Evolutionary conservation across 23 tunicate genomes (phyloP).

Genomic region (Corella eumyota): DNA sequence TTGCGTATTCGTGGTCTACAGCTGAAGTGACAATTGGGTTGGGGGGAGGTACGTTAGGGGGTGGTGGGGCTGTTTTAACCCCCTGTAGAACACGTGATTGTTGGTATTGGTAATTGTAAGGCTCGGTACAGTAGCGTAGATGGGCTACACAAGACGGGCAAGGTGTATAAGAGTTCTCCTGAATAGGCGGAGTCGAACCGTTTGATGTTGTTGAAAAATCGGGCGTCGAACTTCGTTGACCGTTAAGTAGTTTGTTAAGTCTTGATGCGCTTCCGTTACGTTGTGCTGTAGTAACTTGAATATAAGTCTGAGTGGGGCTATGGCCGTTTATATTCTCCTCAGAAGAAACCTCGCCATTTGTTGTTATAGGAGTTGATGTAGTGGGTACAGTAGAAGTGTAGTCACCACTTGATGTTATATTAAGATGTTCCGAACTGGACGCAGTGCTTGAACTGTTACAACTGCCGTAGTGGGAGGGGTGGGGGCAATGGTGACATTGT

Average conservation of each 20-base stretch:
- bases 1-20: constrained; percentile 25
- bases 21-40: constrained; percentile 12
- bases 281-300: neutral
- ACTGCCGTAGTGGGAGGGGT: constrained; percentile 42
- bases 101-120: neutral
- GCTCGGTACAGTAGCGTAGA: constrained; percentile 4
- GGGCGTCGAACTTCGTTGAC: constrained; percentile 6
- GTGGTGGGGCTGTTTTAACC: constrained; percentile 35
- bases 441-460: constrained; percentile 49
- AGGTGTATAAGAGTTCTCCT: constrained; percentile 9
- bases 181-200: constrained; percentile 19
- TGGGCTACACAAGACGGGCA: constrained; percentile 23
- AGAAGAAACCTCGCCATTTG: constrained; percentile 2
- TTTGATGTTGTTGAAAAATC: constrained; percentile 10
- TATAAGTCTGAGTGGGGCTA: constrained; percentile 18
- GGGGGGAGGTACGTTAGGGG: constrained; percentile 31
- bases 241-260: constrained; percentile 5
- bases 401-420: constrained; percentile 6
- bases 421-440: constrained; percentile 56
- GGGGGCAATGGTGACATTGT: constrained; percentile 10
- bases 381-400: constrained; percentile 1
- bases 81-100: neutral
- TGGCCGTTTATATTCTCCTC: constrained; percentile 22
- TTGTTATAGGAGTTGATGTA: constrained; percentile 4
- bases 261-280: neutral